Evolutionary conservation across 2,888 invertebrate species (phyloP), one percentile per base, ranked within the genome.

Genomic region (Hartigia nigra): DNA sequence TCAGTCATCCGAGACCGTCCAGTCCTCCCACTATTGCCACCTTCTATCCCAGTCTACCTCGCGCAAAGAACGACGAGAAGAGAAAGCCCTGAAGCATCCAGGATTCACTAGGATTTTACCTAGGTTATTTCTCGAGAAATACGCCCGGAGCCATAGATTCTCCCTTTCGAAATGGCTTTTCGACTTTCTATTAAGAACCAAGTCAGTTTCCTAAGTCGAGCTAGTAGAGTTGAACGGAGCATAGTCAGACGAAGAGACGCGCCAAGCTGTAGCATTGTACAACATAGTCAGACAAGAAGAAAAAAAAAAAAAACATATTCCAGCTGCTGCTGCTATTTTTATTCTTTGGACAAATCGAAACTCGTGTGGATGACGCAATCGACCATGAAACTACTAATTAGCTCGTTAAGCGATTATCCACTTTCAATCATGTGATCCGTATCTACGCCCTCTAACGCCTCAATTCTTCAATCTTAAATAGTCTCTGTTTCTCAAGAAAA

Each of bases 351-450:
- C 55, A 55, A 55, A 23, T 23, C 55, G 55, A 23, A 9, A 55
- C 55, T 55, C 23, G 23, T 23, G 55, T 23, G 55, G 55, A 55
- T 55, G 55, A 55, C 55, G 55, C 23, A 23, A 55, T 55, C 55
- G 85, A 86, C 83, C 83, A 85, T 86, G 84, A 84, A 84, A 84
- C 84, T 81, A 79, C 84, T 86, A 87, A 87, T 87, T 87, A 85
- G 86, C 81, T 87, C 86, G 86, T 87, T 87, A 87, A 86, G 85
- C 86, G 86, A 87, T 87, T 87, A 87, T 86, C 84, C 83, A 84
- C 84, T 85, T 84, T 2, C 55, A 55, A 55, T 55, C 23, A 23
- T 3, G 55, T 23, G 55, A 23, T 55, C 55, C 55, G 23, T 23
- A 2, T 23, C 55, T 55, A 55, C 55, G 23, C 23, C 23, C 23